Conservation (phyloP, 2,888 invertebrate genomes). For the Thereva nobilitata region DNA sequence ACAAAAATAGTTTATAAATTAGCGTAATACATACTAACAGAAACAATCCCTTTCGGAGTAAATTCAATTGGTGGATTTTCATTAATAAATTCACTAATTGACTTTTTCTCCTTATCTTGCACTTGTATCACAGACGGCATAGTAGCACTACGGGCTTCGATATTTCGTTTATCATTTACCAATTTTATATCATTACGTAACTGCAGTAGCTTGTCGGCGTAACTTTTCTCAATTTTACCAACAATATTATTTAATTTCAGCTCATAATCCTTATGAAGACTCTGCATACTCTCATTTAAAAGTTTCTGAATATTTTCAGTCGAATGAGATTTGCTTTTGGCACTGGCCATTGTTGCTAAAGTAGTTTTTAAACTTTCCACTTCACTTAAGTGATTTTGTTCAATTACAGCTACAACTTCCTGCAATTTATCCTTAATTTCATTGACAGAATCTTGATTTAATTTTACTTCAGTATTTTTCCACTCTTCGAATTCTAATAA, state of each 20-base stretch:
- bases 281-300: constrained; percentile 28
- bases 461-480: constrained; percentile 30
- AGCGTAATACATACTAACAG: too few species aligned
- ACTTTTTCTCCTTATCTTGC: too few species aligned
- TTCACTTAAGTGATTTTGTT: constrained; percentile 10
- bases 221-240: constrained; percentile 33
- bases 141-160: too few species aligned
- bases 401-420: constrained; percentile 22
- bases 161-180: too few species aligned
- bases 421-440: constrained; percentile 37
- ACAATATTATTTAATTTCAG: constrained; percentile 39
- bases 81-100: too few species aligned
- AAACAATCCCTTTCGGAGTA: too few species aligned
- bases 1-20: too few species aligned
- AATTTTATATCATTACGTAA: too few species aligned
- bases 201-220: too few species aligned
- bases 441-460: constrained; percentile 28
- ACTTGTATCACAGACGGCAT: too few species aligned
- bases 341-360: constrained; percentile 2
- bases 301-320: constrained; percentile 24
- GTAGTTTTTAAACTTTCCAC: constrained; percentile 24
- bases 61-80: too few species aligned
- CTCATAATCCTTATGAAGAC: constrained; percentile 32
- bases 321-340: not conserved
- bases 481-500: constrained; percentile 20